Conservation (phyloP, 1,140 invertebrate genomes). For the Sarcophaga bullata region DNA sequence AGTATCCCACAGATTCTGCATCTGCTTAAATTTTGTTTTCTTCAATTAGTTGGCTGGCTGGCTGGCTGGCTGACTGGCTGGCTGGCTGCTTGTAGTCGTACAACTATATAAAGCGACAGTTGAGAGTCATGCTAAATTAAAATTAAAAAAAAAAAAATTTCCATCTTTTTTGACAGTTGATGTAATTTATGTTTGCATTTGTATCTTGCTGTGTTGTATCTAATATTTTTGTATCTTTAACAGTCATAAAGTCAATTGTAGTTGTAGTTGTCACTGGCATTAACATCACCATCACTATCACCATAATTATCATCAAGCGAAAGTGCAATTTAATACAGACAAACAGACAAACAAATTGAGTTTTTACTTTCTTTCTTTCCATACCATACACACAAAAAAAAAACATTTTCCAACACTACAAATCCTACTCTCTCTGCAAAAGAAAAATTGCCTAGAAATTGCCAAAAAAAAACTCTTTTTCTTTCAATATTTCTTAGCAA, state of each 20-base stretch:
- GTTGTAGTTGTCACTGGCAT: background rate
- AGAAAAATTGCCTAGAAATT: constrained; percentile 32
- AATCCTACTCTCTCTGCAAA: background rate
- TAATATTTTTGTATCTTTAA: constrained; percentile 15
- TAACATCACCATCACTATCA: constrained; percentile 9
- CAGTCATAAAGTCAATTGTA: constrained; percentile 13
- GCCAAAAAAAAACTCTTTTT: constrained; percentile 12
- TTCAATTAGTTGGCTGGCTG: background rate
- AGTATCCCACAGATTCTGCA: constrained; percentile 36
- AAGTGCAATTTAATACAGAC: background rate
- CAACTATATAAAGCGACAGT: constrained; percentile 17
- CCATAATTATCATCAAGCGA: background rate
- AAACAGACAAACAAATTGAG: background rate
- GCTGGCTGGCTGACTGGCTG: background rate
- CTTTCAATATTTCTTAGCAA: too few relatives aligned
- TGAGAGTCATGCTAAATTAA: constrained; percentile 36
- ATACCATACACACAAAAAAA: background rate
- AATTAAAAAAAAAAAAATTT: constrained; percentile 2
- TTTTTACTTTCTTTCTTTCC: constrained; percentile 18
- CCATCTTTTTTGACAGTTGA: constrained; percentile 37
- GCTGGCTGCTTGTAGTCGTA: background rate
- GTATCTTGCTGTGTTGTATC: constrained; percentile 24
- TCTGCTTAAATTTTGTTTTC: constrained; percentile 31
- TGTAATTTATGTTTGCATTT: constrained; percentile 30
- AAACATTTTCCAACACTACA: too few relatives aligned